Evolutionary conservation across 1,140 invertebrate species (phyloP), one percentile per base, ranked within the genome.

Genomic region (Drosophila suzukii): DNA sequence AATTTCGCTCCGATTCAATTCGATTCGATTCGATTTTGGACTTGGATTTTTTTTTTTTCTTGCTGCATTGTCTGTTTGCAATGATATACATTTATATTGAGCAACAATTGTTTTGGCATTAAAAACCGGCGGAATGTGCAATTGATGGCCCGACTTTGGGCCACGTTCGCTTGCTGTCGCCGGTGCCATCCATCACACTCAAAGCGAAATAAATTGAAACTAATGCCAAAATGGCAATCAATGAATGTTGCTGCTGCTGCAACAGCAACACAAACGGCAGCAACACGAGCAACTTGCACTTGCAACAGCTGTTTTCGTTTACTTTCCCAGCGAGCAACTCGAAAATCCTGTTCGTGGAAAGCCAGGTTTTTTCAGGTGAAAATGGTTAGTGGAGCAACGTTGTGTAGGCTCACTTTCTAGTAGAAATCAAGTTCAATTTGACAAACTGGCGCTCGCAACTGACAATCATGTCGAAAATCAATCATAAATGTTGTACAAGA

Each of bases 21-120:
- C n/a, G 38, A 30, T 57, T 50, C 63, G 12, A 39, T 68, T 56
- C 39, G 41, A 30, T 66, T 67, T 65, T 56, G 27, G 5, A 27
- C 20, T 20, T 27, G 27, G 27, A 27, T n/a, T 34, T 67, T 30
- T 47, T n/a, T 34, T 67, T 30, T 47, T 8, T 34, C 38, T 73
- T 62, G 59, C 20, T 57, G 43, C 47, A 36, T 53, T 53, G 50
- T 59, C 43, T 61, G 58, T 38, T 41, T 39, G 66, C 62, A 70
- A 61, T 51, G 68, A 62, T 71, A 49, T 49, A 71, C 60, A 81
- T 81, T 76, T 80, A 80, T 84, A 76, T 84, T 53, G 71, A 44
- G 65, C 81, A 84, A 84, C 81, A 84, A 84, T 84, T 84, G 81
- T 84, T 80, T 84, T 80, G 81, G 81, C 81, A 84, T 84, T 84